These are phyloP conservation scores for Enteromius anoplus DNA, from an alignment of 2,797 vertebrate species.

Conservation along the genomic window DNA sequence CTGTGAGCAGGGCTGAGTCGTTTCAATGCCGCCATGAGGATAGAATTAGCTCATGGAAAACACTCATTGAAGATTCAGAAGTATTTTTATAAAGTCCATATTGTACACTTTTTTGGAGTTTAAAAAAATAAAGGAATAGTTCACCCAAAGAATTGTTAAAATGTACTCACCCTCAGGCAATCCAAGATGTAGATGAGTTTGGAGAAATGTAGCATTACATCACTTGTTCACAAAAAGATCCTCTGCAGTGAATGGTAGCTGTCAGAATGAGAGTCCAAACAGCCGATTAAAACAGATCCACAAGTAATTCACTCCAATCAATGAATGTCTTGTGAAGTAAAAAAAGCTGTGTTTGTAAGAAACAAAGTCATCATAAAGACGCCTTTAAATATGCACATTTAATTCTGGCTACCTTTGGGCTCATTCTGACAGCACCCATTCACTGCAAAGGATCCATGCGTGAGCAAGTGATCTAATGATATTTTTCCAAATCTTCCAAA, in stretches of 20 bases:
- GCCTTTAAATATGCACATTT: no score
- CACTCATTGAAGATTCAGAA: conserved; percentile 4
- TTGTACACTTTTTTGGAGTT: neutral
- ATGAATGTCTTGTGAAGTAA: neutral
- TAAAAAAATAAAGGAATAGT: neutral
- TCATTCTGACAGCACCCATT: neutral
- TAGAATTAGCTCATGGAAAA: conserved; percentile 34
- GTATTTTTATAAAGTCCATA: conserved; percentile 1
- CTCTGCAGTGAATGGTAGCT: neutral
- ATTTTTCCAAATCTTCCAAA: neutral
- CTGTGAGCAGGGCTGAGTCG: conserved; percentile 21
- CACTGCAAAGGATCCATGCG: neutral
- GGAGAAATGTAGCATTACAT: neutral
- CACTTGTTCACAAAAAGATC: neutral
- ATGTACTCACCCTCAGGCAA: neutral
- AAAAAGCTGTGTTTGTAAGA: neutral
- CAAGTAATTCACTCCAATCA: neutral
- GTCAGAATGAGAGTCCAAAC: neutral
- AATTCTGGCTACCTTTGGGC: neutral
- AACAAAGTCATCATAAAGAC: neutral
- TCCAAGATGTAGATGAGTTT: neutral
- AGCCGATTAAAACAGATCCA: neutral
- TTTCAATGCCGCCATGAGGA: conserved; percentile 19
- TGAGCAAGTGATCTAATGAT: neutral
- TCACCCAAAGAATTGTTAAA: neutral